These are phyloP conservation scores for Sitophilus oryzae DNA, from an alignment of 1,140 invertebrate species.

Conservation along the genomic window DNA sequence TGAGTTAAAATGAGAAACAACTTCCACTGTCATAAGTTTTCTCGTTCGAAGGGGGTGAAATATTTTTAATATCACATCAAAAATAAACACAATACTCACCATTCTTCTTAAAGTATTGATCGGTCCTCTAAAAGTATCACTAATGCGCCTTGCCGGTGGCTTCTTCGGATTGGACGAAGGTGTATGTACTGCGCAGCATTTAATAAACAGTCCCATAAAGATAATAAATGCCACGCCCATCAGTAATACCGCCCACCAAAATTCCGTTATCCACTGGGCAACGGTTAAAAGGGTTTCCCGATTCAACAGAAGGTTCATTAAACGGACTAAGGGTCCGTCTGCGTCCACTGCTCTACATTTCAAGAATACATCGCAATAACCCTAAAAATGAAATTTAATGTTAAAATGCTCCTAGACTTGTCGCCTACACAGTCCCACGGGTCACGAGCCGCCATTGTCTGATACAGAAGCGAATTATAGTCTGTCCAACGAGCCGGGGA, in stretches of 20 bases:
- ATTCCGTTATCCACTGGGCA: conserved; percentile 85
- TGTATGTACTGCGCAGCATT: conserved; percentile 98
- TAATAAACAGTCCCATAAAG: conserved; percentile 98
- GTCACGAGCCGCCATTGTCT: too few relatives aligned
- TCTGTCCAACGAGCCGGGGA: too few relatives aligned
- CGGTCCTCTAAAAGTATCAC: conserved; percentile 79
- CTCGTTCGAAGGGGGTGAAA: too few relatives aligned
- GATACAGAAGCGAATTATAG: too few relatives aligned
- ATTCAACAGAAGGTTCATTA: conserved; percentile 96
- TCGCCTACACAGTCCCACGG: too few relatives aligned
- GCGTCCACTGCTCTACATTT: conserved; percentile 97
- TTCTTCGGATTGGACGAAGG: conserved; percentile 95
- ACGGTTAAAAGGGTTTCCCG: conserved; percentile 80
- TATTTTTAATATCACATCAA: background rate
- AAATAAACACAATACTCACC: conserved; percentile 46
- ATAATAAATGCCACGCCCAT: conserved; percentile 88
- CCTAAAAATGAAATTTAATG: conserved; percentile 56
- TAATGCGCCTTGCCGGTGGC: conserved; percentile 75
- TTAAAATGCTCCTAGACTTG: too few relatives aligned
- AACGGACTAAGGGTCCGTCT: conserved; percentile 90
- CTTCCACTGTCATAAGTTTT: too few relatives aligned
- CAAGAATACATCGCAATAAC: conserved; percentile 97
- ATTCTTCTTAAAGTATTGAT: conserved; percentile 84
- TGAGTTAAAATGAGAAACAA: too few relatives aligned
- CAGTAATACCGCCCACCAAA: conserved; percentile 95